These are phyloP conservation scores for Macrophya annulata DNA, from an alignment of 2,888 invertebrate species.

Conservation along the genomic window DNA sequence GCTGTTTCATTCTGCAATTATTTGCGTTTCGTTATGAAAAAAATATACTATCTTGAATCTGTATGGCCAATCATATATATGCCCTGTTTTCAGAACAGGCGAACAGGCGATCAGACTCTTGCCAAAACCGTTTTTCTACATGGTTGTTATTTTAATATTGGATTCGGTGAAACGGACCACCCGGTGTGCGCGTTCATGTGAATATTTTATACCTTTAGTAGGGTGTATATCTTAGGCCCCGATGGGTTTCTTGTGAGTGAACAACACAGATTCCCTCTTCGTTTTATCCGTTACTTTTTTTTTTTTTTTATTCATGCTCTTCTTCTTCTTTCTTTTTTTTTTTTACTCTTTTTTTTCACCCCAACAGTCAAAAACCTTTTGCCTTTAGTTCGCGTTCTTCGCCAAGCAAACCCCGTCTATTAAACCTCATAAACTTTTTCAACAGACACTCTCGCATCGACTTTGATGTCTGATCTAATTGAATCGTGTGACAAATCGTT, in stretches of 20 bases:
- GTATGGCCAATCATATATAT: neutral
- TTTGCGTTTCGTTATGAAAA: neutral
- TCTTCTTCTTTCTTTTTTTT: neutral
- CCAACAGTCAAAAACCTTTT: neutral
- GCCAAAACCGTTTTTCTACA: neutral
- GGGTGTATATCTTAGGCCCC: slow-evolving; percentile 7
- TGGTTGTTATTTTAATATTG: slow-evolving; percentile 31
- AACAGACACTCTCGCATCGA: neutral
- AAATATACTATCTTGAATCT: neutral
- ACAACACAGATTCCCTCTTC: slow-evolving; percentile 40
- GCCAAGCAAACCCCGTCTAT: neutral
- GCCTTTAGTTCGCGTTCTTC: neutral
- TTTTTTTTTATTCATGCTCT: neutral
- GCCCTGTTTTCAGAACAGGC: neutral
- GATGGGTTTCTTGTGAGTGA: slow-evolving; percentile 11
- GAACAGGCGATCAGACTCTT: neutral
- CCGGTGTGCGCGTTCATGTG: slow-evolving; percentile 17
- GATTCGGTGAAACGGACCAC: slow-evolving; percentile 12
- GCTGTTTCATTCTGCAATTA: neutral
- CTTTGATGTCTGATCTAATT: slow-evolving; percentile 26
- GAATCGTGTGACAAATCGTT: neutral
- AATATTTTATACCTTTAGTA: slow-evolving; percentile 29
- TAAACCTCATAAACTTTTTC: neutral
- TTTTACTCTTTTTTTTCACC: neutral
- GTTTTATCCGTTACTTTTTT: neutral